phyloP scores from a whole-genome alignment of 2,113 vertebrate species.

The Nibea coibor region DNA sequence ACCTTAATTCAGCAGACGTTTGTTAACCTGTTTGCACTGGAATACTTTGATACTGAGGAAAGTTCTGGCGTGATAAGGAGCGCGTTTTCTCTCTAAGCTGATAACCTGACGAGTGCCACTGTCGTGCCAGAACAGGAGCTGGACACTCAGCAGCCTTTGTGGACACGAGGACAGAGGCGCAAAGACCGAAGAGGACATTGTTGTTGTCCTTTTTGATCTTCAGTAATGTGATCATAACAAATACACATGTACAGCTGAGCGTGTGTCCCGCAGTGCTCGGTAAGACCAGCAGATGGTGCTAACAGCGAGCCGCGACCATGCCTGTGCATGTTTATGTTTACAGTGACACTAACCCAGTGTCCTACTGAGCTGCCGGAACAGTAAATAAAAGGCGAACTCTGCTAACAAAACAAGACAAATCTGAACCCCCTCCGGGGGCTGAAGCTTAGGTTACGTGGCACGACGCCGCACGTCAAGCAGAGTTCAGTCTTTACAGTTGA shows the following conservation, averaged over 20 bases:
- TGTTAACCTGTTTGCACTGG: too few relatives aligned
- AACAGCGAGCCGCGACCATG: not conserved
- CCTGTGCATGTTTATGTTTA: conserved; percentile 9
- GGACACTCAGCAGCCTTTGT: too few relatives aligned
- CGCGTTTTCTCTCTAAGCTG: too few relatives aligned
- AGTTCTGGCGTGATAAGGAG: too few relatives aligned
- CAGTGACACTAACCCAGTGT: conserved; percentile 58
- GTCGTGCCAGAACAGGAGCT: too few relatives aligned
- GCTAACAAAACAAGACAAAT: not conserved
- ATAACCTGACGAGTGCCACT: too few relatives aligned
- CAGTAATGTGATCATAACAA: too few relatives aligned
- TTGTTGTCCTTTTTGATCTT: too few relatives aligned
- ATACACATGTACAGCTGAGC: too few relatives aligned
- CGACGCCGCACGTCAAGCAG: not conserved
- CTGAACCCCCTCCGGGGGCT: not conserved
- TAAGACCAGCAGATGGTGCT: conserved; percentile 49
- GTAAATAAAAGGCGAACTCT: not conserved
- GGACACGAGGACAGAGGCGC: too few relatives aligned
- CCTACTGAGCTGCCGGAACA: conserved; percentile 44
- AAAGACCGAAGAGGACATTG: too few relatives aligned
- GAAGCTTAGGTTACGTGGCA: not conserved
- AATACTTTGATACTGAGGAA: too few relatives aligned
- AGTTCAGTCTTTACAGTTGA: not conserved
- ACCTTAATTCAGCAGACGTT: not conserved
- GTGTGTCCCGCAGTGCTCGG: not conserved